These are phyloP conservation scores for Myotis daubentonii DNA, from an alignment of 2,797 vertebrate species.

Conservation along the genomic window DNA sequence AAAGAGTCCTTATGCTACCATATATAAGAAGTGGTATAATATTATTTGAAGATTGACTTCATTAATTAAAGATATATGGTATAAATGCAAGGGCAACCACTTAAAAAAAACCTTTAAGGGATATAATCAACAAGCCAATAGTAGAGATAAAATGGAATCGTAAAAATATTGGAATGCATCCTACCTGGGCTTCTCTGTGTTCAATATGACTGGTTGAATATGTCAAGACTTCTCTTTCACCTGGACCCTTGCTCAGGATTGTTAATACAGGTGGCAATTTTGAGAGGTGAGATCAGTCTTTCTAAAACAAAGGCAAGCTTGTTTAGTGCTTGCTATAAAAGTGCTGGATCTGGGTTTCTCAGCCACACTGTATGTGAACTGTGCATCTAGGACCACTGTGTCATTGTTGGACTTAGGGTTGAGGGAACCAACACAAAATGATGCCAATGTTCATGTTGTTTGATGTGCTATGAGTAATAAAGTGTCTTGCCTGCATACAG, in stretches of 20 bases:
- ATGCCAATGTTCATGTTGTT: not conserved
- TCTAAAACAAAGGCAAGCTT: constrained; percentile 2
- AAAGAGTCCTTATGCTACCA: not conserved
- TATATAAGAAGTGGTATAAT: not conserved
- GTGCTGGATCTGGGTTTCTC: not conserved
- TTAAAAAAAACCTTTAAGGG: not conserved
- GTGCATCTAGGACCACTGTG: not conserved
- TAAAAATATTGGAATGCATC: not conserved
- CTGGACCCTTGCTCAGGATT: not conserved
- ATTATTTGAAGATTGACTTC: not conserved
- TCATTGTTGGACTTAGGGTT: not conserved
- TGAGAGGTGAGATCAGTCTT: not conserved
- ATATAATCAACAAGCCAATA: not conserved
- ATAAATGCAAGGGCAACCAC: not conserved
- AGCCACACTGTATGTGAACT: not conserved
- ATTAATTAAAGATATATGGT: not conserved
- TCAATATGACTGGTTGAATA: not conserved
- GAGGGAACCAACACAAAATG: not conserved
- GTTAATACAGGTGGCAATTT: not conserved
- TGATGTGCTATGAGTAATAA: not conserved
- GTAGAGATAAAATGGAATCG: not conserved
- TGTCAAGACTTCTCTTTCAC: not conserved
- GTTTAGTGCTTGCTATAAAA: not conserved
- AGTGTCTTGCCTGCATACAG: not conserved
- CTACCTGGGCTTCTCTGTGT: not conserved